Percentiles rank a stretch among this genome's conserved stretches.
Conservation (phyloP, 2,113 vertebrate species). For the Anser brachyrhynchus region DNA sequence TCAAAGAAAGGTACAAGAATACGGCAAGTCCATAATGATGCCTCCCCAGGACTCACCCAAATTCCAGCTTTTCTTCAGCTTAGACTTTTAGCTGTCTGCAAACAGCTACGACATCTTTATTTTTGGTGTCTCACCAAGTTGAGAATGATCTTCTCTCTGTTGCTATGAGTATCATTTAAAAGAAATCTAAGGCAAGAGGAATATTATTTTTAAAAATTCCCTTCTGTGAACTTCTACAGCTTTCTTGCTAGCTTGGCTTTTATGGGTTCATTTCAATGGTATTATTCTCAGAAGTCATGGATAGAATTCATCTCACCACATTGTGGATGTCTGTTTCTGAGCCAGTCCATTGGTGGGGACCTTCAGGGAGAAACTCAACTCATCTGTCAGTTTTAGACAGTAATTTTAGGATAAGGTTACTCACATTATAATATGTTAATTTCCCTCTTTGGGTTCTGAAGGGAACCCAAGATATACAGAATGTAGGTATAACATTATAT, state of each 20-base stretch:
- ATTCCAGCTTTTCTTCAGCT: background rate
- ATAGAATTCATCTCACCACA: background rate
- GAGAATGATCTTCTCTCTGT: background rate
- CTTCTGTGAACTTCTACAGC: background rate
- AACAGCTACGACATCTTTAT: background rate
- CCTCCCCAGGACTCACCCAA: background rate
- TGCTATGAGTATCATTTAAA: background rate
- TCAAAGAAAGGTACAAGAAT: background rate
- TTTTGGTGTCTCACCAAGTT: background rate
- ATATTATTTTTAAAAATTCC: background rate
- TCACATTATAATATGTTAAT: fast-evolving
- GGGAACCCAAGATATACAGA: background rate
- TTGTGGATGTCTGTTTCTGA: background rate
- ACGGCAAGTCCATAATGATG: background rate
- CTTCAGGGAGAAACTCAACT: background rate
- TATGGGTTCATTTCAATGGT: background rate
- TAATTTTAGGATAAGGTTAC: background rate
- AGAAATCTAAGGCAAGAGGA: background rate
- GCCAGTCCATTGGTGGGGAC: fast-evolving
- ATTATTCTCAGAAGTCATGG: background rate
- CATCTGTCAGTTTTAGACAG: background rate
- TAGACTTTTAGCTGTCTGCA: background rate
- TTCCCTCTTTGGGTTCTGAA: background rate
- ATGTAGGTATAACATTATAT: background rate
- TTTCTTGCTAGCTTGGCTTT: background rate